Evolutionary conservation across 2,888 invertebrate genomes (phyloP), one percentile per base, ranked within the genome.

Genomic region (Chrysodeixis includens): DNA sequence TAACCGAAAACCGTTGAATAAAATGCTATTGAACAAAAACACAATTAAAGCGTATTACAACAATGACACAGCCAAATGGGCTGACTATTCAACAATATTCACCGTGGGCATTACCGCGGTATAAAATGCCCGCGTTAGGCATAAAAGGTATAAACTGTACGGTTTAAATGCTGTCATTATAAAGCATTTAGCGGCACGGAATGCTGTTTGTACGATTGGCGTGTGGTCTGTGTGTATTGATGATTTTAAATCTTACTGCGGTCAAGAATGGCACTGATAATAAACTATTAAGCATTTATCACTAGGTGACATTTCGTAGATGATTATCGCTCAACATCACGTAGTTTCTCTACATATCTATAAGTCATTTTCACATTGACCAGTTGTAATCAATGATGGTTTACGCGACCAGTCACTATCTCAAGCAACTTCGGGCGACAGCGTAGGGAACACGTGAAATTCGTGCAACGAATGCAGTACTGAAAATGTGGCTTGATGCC

Each of bases 171-270:
- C 56, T 69, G 77, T 83, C 76, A 86, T 86, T 86, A 87, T 76
- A 83, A 82, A 84, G 81, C 86, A 81, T 86, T 88, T 87, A 88
- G 72, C 68, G 55, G 73, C 86, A 83, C 83, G 86, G 76, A 66
- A 73, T 64, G 65, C 72, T 63, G 65, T 75, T 79, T 75, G 66
- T 16, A 60, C 69, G 60, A 61, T 67, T 63, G 71, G 70, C 62
- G 60, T 64, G 61, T 56, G 44, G 40, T 63, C 30, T 65, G 69
- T 67, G 16, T 10, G 2, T 18, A 49, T 49, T 49, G 18, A 49
- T 49, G 10, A 5, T 6, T 49, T 49, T 20, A 10, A 18, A 46
- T 46, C 16, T 46, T n/a, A n/a, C n/a, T n/a, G n/a, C n/a, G n/a
- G n/a, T n/a, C n/a, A 46, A 8, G 18, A 26, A 26, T 26, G 26